Base-by-base conservation (phyloP, 2,113 vertebrate genomes). In the Serinus canaria region DNA sequence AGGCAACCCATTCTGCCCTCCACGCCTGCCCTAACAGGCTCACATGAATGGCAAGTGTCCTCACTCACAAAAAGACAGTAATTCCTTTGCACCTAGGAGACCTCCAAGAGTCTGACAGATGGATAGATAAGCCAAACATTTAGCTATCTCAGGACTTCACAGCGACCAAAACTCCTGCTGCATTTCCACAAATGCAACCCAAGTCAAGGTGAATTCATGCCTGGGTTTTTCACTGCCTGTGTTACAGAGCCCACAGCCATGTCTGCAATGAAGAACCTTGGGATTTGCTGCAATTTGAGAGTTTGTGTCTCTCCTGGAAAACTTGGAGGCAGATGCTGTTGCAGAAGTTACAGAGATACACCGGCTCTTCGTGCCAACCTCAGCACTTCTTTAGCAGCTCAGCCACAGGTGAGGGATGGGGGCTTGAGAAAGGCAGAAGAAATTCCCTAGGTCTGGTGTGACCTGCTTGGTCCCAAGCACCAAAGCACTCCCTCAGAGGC, bases 11-110 rank as follows among this genome's bases (percentile, higher is more conserved):
- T 27, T 56, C 46, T 77, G 15, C 74, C 16, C 28, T 58, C 58
- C 37, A 59, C 3, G 30, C 22, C 56, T 49, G 22, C 37, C 27
- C 9, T 15, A 44, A 47, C 1, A 37, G n/a, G 33, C 43, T 63
- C 5, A 15, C 0, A 0, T 19, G 70, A 83, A 85, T 30, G 53
- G 18, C 0, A 2, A 72, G 20, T 4, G 1, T 62, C 19, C n/a
- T 69, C 37, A n/a, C 30, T 63, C 59, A 59, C 16, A 52, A 62
- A 52, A 72, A 47, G 24, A 31, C 25, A 85, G 43, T 20, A 46
- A 85, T 58, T 53, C 21, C 52, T 37, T 15, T 0, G 3, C 22
- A 82, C 21, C 39, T 27, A 60, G 44, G 35, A 76, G 46, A 87
- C 25, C 47, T 46, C 62, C 30, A 30, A 35, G 43, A 41, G 19